These are phyloP conservation scores for Hepsetus odoe DNA, from an alignment of 2,113 vertebrate genomes.

Conservation along the genomic window DNA sequence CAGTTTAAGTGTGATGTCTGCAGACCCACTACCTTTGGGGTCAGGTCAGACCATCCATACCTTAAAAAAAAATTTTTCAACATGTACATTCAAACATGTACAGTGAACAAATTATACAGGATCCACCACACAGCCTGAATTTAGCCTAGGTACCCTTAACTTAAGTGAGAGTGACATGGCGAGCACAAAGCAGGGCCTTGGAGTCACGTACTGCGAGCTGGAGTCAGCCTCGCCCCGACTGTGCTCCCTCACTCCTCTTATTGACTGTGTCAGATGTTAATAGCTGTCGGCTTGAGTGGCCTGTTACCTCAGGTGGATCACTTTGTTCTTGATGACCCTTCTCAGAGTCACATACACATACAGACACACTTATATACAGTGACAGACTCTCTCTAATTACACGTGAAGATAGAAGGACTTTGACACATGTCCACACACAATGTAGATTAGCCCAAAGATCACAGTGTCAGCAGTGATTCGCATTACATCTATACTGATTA, in stretches of 20 bases:
- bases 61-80: no score
- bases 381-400: slow-evolving; percentile 1
- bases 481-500: not conserved
- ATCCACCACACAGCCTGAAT: not conserved
- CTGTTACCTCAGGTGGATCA: slow-evolving; percentile 55
- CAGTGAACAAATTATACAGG: not conserved
- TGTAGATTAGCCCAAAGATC: not conserved
- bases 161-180: not conserved
- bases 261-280: slow-evolving; percentile 63
- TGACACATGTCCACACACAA: slow-evolving; percentile 28
- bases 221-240: not conserved
- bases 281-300: slow-evolving; percentile 69
- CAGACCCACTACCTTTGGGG: no score
- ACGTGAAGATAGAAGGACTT: not conserved
- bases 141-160: not conserved
- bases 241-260: slow-evolving; percentile 42
- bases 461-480: not conserved
- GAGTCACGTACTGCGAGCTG: not conserved
- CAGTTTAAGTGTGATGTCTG: no score
- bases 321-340: slow-evolving; percentile 17
- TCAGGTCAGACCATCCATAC: no score
- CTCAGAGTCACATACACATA: not conserved
- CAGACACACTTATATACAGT: not conserved
- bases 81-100: no score
- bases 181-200: not conserved